Conservation (phyloP, 2,888 invertebrate species). For the Apotomis capreana region DNA sequence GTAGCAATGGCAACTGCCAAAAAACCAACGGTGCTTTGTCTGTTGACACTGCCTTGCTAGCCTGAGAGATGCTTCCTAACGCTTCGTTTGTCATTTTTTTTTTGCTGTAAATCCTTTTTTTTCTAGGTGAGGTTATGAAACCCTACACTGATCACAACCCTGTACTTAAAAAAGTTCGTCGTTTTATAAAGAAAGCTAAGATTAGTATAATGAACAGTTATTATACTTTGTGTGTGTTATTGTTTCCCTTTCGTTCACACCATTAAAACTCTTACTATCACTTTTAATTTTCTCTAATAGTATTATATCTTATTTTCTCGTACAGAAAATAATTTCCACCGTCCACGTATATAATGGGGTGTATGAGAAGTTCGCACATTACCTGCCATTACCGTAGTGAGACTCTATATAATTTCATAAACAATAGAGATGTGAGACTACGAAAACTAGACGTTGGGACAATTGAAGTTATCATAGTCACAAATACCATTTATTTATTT, state of each 20-base stretch:
- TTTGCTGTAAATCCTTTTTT: too few species aligned
- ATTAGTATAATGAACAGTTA: neutral
- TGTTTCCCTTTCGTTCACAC: conserved; percentile 16
- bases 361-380: conserved; percentile 32
- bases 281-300: conserved; percentile 25
- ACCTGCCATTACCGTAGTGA: conserved; percentile 19
- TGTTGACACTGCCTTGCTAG: too few species aligned
- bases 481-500: too few species aligned
- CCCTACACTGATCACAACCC: too few species aligned
- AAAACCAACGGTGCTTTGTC: too few species aligned
- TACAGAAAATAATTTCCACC: conserved; percentile 33
- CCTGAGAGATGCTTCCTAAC: too few species aligned
- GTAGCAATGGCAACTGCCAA: too few species aligned
- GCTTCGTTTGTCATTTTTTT: too few species aligned
- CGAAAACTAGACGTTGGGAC: conserved; percentile 6
- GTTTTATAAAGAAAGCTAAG: neutral
- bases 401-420: conserved; percentile 23
- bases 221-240: neutral
- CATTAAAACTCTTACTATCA: conserved; percentile 22
- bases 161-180: too few species aligned
- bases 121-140: too few species aligned
- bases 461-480: neutral
- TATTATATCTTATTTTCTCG: conserved; percentile 19
- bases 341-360: conserved; percentile 11
- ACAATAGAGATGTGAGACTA: conserved; percentile 31